phyloP scores from a whole-genome alignment of 2,797 vertebrate species.

The Pipistrellus kuhlii region DNA sequence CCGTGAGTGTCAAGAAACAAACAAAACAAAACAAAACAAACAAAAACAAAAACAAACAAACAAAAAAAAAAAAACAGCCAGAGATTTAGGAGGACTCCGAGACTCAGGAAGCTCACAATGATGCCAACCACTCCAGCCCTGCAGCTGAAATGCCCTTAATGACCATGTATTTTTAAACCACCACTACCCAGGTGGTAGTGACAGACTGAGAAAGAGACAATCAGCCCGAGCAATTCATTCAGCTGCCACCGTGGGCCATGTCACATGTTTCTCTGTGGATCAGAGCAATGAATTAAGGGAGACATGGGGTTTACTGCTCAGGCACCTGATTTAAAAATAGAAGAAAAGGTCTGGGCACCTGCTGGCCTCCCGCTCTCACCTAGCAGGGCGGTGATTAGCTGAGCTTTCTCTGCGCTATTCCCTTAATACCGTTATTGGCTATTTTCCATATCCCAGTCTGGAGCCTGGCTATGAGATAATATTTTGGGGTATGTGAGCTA shows the following conservation, averaged over 20 bases:
- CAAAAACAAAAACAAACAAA: not conserved
- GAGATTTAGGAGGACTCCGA: not conserved
- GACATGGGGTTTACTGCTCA: conserved; percentile 32
- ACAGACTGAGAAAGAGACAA: conserved; percentile 53
- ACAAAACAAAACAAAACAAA: not conserved
- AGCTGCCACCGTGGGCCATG: not conserved
- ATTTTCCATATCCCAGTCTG: not conserved
- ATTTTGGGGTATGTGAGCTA: not conserved
- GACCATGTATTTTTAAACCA: conserved; percentile 57
- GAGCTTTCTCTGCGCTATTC: not conserved
- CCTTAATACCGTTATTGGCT: conserved; percentile 36
- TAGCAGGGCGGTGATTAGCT: conserved; percentile 57
- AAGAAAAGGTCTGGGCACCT: conserved; percentile 18
- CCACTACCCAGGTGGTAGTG: conserved; percentile 46
- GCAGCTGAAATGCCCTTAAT: conserved; percentile 40
- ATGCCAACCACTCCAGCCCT: not conserved
- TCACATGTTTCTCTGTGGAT: conserved; percentile 34
- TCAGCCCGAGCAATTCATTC: conserved; percentile 18
- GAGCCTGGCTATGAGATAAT: not conserved
- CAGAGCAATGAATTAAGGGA: not conserved
- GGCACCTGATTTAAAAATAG: conserved; percentile 61
- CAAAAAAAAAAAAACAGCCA: not conserved
- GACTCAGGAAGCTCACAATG: conserved; percentile 24
- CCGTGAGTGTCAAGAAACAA: not conserved
- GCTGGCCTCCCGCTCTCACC: conserved; percentile 7